Base-by-base conservation (phyloP, 2,797 vertebrate genomes). In the Sylvilagus floridanus region DNA sequence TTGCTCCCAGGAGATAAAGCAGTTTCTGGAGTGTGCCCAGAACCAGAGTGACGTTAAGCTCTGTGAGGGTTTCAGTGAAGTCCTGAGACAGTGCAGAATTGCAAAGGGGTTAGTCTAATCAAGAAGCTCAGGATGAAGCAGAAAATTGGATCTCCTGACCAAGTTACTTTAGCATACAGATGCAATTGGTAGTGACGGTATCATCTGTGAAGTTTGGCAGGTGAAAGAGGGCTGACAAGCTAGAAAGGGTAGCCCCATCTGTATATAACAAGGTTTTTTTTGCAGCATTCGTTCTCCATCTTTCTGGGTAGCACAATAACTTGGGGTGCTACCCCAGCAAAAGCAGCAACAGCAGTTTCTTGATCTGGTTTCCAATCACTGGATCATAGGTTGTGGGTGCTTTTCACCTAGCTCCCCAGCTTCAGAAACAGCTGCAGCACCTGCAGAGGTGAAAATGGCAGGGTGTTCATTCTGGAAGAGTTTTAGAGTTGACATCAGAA, bases 401-500 rank as follows among this genome's bases (percentile, higher is more conserved):
- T 89, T 11, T 88, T 88, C 8, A 0, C 68, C 71, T 54, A 62
- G 26, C 28, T 72, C 63, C 28, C 71, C 72, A 47, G 66, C 28
- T 88, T 91, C n/a, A 71, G 52, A 88, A 65, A 52, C 3, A 63
- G 32, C 50, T 85, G 32, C 21, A 84, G 62, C 24, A 76, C 26
- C 21, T 72, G 19, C 54, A 60, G 26, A 66, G 3, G 42, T 32
- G 32, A 76, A 65, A 89, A n/a, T 17, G 77, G 63, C 21, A 87
- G 26, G 17, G 76, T 82, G 71, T 90, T 95, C 57, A 89, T 89
- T 73, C 63, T 47, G 35, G 37, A 42, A 86, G 76, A 90, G 52
- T 17, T 92, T 57, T 83, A 71, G 1, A 4, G 50, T 62, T 78
- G 42, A 83, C 37, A 68, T 83, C 76, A 86, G n/a, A 82, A 4